Conservation (phyloP, 1,140 invertebrate genomes). For the Aphelenchoides fujianensis region DNA sequence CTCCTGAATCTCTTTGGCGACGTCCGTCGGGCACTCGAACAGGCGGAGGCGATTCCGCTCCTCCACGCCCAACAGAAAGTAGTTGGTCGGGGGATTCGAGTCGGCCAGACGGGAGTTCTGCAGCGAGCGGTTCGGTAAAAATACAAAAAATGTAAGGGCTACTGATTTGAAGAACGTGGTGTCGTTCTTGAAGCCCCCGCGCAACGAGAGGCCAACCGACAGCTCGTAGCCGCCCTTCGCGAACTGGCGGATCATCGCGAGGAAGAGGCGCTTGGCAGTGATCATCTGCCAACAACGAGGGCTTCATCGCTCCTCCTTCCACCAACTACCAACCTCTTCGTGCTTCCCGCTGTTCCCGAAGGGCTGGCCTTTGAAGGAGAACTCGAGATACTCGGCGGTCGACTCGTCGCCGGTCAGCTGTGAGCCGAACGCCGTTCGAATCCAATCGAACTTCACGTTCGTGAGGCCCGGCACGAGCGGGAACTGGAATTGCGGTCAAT, state of each 20-base stretch:
- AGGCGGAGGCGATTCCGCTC: conserved; percentile 5
- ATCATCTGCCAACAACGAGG: background rate
- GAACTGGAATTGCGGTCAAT: no score
- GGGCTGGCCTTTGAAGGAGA: conserved; percentile 14
- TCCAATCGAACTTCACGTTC: background rate
- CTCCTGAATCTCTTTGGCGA: background rate
- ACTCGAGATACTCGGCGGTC: conserved; percentile 10
- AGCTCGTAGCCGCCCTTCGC: background rate
- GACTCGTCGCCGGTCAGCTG: background rate
- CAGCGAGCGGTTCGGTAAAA: background rate
- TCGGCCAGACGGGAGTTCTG: no score
- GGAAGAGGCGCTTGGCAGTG: conserved; percentile 6
- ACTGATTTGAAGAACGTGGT: conserved; percentile 10
- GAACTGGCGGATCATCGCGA: conserved; percentile 11
- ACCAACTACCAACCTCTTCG: no score
- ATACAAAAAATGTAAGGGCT: background rate
- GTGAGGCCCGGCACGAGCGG: background rate
- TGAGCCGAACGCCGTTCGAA: background rate
- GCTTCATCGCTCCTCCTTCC: background rate
- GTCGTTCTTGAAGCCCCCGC: conserved; percentile 6
- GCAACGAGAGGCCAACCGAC: background rate
- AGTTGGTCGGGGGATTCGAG: background rate
- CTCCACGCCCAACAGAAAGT: conserved; percentile 15
- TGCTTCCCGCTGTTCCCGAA: background rate
- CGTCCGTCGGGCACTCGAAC: conserved; percentile 4